Evolutionary conservation across 2,888 invertebrate species (phyloP), one percentile per base, ranked within the genome.

Genomic region (Eulithis prunata): DNA sequence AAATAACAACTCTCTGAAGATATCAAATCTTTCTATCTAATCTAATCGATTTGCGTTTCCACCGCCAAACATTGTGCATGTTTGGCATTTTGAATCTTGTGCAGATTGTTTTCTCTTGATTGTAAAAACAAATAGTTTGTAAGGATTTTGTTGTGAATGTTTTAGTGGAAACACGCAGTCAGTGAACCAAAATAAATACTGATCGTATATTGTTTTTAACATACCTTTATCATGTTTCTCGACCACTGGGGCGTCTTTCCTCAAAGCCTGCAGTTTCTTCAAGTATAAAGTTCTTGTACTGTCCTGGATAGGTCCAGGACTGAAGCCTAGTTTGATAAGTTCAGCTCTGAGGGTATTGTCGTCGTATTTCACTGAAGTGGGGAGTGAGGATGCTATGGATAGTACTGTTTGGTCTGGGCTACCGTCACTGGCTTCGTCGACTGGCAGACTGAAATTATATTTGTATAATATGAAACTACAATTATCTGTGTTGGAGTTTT

Each of bases 221-320:
- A n/a, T 56, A 88, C 79, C 82, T 84, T 88, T 28, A 79, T 82
- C 57, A 73, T 79, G 45, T 72, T 77, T 11, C 75, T 68, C 74
- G 5, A 84, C 73, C 2, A 49, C 63, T 8, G 68, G 64, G 0
- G 86, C 80, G 3, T 76, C 78, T 66, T 88, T 89, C 76, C 90
- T 94, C 66, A 96, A 85, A 59, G 95, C 94, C 49, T 94, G 94
- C 41, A 98, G 87, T 75, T 96, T 95, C 81, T 95, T 96, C 57
- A 97, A 87, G 80, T 98, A 98, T 8, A 97, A 85, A 1, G 95
- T 94, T 74, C 96, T 96, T 0, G 98, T 98, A 2, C 95, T 94
- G 12, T 94, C 89, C 1, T 96, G 96, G 73, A 98, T 96, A 3
- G 98, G 98, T 0, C 98, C 98, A 0, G 97, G 96, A 10, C 89